phyloP scores from a whole-genome alignment of 2,113 vertebrate genomes.

The Lepus americanus region DNA sequence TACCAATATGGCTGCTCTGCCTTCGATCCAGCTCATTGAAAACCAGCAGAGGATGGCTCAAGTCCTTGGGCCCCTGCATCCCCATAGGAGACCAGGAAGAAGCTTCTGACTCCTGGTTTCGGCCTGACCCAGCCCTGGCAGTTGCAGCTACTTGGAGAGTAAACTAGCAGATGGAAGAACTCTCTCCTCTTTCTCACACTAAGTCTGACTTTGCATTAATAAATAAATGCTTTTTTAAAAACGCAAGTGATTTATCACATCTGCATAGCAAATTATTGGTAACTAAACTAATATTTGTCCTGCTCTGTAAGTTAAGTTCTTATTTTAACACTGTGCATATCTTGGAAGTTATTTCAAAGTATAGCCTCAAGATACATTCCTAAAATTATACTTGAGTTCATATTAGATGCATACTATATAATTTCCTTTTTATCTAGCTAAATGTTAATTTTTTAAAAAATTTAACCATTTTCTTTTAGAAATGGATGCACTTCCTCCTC shows the following conservation, averaged over 20 bases:
- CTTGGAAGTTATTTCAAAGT: neutral
- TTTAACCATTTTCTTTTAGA: neutral
- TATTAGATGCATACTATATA: neutral
- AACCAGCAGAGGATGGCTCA: too few relatives aligned
- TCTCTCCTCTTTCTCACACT: too few relatives aligned
- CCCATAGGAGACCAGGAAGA: too few relatives aligned
- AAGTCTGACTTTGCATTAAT: too few relatives aligned
- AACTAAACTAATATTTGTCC: neutral
- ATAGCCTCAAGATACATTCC: neutral
- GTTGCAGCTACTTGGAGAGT: too few relatives aligned
- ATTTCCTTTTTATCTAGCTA: neutral
- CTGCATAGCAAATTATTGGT: neutral
- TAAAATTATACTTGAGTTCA: neutral
- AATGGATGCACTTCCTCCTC: neutral
- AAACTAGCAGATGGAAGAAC: too few relatives aligned
- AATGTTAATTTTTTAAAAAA: neutral
- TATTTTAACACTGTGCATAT: neutral
- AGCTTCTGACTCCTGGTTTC: too few relatives aligned
- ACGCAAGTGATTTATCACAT: neutral
- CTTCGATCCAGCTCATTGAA: too few relatives aligned
- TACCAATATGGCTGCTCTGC: too few relatives aligned
- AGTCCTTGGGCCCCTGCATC: too few relatives aligned
- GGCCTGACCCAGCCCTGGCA: too few relatives aligned
- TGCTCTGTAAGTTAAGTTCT: neutral
- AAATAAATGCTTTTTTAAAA: neutral